Evolutionary conservation across 2,797 vertebrate genomes (phyloP).

Genomic region (Chelon labrosus): DNA sequence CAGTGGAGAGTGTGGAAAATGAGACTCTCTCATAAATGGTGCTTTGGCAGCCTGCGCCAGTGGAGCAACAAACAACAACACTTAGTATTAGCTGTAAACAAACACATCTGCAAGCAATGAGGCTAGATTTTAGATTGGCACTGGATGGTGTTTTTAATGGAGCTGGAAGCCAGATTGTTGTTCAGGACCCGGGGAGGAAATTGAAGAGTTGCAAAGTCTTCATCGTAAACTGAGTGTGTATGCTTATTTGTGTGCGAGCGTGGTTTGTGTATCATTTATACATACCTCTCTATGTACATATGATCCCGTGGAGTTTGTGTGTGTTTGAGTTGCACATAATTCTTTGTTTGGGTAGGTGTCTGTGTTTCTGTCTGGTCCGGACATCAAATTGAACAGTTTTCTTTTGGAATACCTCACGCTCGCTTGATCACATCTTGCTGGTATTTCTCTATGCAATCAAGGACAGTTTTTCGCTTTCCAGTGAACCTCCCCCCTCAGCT

Average conservation of each 20-base stretch:
- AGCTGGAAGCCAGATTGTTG: conserved; percentile 26
- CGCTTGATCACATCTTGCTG: conserved; percentile 1
- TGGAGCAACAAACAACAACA: conserved; percentile 76
- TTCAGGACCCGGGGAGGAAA: conserved; percentile 28
- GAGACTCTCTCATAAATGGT: conserved; percentile 69
- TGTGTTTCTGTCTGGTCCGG: conserved; percentile 28
- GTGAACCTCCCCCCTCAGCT: conserved; percentile 43
- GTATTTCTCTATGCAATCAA: background rate
- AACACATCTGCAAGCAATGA: conserved; percentile 79
- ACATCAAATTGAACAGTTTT: conserved; percentile 15
- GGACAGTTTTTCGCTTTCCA: conserved; percentile 16
- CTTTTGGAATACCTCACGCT: background rate
- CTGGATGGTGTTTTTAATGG: conserved; percentile 37
- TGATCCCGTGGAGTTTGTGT: conserved; percentile 10
- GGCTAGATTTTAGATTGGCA: conserved; percentile 44
- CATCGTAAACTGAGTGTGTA: conserved; percentile 21
- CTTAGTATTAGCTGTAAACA: conserved; percentile 66
- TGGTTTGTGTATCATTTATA: conserved; percentile 14
- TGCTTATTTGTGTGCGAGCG: conserved; percentile 29
- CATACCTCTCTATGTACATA: background rate
- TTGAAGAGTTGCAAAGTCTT: conserved; percentile 20
- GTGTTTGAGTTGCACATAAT: background rate
- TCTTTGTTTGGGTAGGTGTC: conserved; percentile 24
- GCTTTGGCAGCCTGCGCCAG: conserved; percentile 63
- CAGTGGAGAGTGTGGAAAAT: conserved; percentile 71